Evolutionary conservation across 2,888 invertebrate species (phyloP).

Genomic region (Mythimna ferrago): DNA sequence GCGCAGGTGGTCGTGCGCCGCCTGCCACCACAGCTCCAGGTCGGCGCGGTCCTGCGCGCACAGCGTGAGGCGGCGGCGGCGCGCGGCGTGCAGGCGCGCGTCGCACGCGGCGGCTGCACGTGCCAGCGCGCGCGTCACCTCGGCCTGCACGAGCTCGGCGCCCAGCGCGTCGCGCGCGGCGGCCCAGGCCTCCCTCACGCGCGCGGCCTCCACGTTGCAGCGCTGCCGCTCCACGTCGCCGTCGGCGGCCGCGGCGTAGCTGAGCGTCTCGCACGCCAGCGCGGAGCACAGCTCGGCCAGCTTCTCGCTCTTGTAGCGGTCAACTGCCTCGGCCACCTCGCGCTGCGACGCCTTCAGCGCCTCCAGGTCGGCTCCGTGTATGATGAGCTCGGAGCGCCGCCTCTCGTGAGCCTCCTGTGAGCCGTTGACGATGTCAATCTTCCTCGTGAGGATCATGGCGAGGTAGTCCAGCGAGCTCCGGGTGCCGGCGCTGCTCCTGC

Average conservation of each 20-base stretch:
- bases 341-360: slow-evolving; percentile 90
- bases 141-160: slow-evolving; percentile 94
- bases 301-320: slow-evolving; percentile 92
- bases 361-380: slow-evolving; percentile 87
- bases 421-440: slow-evolving; percentile 88
- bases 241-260: slow-evolving; percentile 87
- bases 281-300: slow-evolving; percentile 93
- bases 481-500: slow-evolving; percentile 80
- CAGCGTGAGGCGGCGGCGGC: slow-evolving; percentile 91
- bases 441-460: slow-evolving; percentile 94
- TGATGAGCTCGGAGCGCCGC: slow-evolving; percentile 79
- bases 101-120: slow-evolving; percentile 94
- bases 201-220: slow-evolving; percentile 90
- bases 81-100: slow-evolving; percentile 89
- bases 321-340: slow-evolving; percentile 91
- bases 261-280: slow-evolving; percentile 93
- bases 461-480: slow-evolving; percentile 92
- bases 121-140: slow-evolving; percentile 93
- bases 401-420: slow-evolving; percentile 73
- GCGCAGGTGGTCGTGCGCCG: slow-evolving; percentile 93
- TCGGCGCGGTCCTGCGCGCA: slow-evolving; percentile 93
- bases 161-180: slow-evolving; percentile 94
- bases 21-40: slow-evolving; percentile 94
- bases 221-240: slow-evolving; percentile 83
- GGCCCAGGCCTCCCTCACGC: slow-evolving; percentile 94